These are phyloP conservation scores for Aptenodytes forsteri DNA, from an alignment of 2,113 vertebrate species.

Conservation along the genomic window DNA sequence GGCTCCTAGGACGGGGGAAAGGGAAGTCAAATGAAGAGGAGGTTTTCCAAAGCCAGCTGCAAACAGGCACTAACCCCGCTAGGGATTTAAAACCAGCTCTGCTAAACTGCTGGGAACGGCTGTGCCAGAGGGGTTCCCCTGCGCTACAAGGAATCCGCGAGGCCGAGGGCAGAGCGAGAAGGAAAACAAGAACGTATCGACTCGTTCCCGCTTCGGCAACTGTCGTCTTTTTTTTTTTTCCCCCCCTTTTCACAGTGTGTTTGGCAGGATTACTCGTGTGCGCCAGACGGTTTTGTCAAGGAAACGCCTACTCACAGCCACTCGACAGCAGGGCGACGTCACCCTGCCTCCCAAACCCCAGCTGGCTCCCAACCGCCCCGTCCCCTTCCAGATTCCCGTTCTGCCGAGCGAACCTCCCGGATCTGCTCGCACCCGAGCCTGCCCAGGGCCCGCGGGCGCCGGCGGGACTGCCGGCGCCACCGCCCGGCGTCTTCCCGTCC, in stretches of 20 bases:
- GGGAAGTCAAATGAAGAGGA: not conserved
- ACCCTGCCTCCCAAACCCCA: not conserved
- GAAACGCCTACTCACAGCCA: not conserved
- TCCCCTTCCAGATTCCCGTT: not conserved
- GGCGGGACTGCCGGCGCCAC: too few species aligned
- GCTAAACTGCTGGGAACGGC: fast-evolving
- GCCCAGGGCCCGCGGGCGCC: not conserved
- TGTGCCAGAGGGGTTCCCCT: not conserved
- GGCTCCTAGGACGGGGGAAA: fast-evolving
- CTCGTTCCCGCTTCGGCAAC: not conserved
- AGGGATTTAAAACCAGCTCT: not conserved
- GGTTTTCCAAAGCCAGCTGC: not conserved
- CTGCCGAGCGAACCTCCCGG: not conserved
- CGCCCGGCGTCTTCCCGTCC: too few species aligned
- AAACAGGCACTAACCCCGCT: not conserved
- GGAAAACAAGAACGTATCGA: not conserved
- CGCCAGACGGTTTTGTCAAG: not conserved
- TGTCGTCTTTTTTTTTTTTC: not conserved
- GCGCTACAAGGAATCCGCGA: not conserved
- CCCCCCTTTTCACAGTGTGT: fast-evolving
- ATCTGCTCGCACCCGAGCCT: fast-evolving
- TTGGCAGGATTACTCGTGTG: not conserved
- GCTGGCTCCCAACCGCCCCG: too few species aligned
- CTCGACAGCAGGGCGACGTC: not conserved
- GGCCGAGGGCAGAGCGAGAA: not conserved